Evolutionary conservation across 2,888 invertebrate genomes (phyloP).

Genomic region (Cosmia trapezina): DNA sequence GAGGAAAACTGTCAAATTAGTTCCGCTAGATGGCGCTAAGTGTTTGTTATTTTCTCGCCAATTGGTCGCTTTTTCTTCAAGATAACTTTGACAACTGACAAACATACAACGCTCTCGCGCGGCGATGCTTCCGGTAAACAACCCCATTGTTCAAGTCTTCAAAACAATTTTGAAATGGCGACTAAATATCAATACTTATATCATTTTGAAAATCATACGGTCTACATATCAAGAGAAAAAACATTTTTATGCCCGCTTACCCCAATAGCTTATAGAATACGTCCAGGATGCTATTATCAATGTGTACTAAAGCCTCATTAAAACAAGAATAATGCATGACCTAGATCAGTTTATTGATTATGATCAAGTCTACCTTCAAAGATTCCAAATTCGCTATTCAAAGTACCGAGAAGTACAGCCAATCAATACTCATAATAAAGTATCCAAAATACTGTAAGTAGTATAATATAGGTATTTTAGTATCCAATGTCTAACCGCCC

Average conservation of each 20-base stretch:
- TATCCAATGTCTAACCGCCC: slow-evolving; percentile 20
- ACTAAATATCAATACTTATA: too few species aligned
- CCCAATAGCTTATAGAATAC: too few species aligned
- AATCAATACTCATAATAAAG: slow-evolving; percentile 7
- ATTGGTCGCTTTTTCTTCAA: too few species aligned
- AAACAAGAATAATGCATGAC: background rate
- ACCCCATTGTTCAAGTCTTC: background rate
- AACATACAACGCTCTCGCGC: too few species aligned
- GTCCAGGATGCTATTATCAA: background rate
- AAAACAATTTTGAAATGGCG: too few species aligned
- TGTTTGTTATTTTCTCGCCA: too few species aligned
- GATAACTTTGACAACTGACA: too few species aligned
- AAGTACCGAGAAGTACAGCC: background rate
- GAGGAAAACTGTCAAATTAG: too few species aligned
- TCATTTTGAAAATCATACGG: background rate
- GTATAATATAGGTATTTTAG: background rate
- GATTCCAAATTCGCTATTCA: background rate
- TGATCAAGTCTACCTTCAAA: slow-evolving; percentile 7
- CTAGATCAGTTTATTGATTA: background rate
- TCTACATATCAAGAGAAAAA: background rate
- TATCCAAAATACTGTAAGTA: slow-evolving; percentile 16
- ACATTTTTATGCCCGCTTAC: background rate
- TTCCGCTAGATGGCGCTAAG: too few species aligned
- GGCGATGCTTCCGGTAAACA: too few species aligned
- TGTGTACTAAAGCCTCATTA: background rate